Base-by-base conservation (phyloP, 2,888 invertebrate genomes). In the Petrophora chlorosata region DNA sequence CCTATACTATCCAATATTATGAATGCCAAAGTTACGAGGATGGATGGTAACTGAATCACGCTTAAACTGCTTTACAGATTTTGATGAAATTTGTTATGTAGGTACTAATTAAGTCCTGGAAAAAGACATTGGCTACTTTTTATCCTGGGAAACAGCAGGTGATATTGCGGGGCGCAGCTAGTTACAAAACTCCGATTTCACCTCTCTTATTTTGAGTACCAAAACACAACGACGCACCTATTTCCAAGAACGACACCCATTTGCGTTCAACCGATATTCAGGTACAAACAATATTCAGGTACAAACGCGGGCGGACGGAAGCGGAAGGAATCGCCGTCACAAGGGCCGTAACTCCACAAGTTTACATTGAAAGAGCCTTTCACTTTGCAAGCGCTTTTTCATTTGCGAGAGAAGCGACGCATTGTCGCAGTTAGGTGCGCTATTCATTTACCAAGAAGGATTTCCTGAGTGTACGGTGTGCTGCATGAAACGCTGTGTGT, bases 301-400 rank as follows among this genome's bases (percentile, higher is more conserved):
- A 3, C 30, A 38, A 5, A 41, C 40, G 16, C 0, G 54, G 50
- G n/a, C n/a, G 5, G 10, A 10, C 65, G 60, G 39, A 33, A 45
- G 23, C 26, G 41, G 19, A 36, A 42, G 17, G 19, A 30, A 48
- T 57, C 69, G 65, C 73, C 62, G 17, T 45, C 15, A 54, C 2
- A 19, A 39, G 5, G 50, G 50, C 70, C 40, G 52, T 48, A 44
- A 45, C 54, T 59, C 55, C 57, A 59, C 47, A 49, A 55, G 63
- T 65, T 69, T 70, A 71, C 73, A 66, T 70, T 74, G 70, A 76
- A 76, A 74, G 73, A 69, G 66, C 67, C 69, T 76, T 74, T 75
- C 71, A 68, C 76, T 77, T 78, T 76, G 73, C 69, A 62, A 70
- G 71, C 70, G 63, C 63, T 79, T 77, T 79, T 76, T 79, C 79